Evolutionary conservation across 2,888 invertebrate species (phyloP).

Genomic region (Melikaiella ostensackeni): DNA sequence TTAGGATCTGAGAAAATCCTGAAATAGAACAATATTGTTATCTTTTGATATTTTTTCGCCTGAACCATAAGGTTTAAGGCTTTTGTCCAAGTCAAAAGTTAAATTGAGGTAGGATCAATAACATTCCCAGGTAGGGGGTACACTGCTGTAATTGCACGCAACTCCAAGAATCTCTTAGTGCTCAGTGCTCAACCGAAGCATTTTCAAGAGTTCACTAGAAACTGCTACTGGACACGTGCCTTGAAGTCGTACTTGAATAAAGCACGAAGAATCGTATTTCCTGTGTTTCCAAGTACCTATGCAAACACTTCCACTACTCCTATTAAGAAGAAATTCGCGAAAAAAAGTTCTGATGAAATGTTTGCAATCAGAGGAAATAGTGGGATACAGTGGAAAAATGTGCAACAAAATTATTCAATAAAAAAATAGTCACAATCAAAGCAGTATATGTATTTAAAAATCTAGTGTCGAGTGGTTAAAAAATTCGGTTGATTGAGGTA

Average conservation of each 20-base stretch:
- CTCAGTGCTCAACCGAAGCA: background rate
- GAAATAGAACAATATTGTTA: background rate
- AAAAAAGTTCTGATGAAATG: background rate
- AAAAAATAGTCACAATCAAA: too few relatives aligned
- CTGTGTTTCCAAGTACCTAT: background rate
- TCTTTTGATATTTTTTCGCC: background rate
- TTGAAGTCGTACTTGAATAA: slow-evolving; percentile 1
- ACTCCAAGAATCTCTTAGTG: background rate
- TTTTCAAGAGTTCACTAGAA: slow-evolving; percentile 3
- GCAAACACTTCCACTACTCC: background rate
- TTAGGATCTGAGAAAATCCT: background rate
- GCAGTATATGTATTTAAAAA: too few relatives aligned
- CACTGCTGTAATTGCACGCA: background rate
- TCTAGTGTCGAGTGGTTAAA: too few relatives aligned
- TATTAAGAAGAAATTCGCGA: background rate
- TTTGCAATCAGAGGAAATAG: too few relatives aligned
- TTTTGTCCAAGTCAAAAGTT: background rate
- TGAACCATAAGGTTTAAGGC: background rate
- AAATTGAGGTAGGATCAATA: background rate
- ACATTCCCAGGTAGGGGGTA: background rate
- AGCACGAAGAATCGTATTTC: background rate
- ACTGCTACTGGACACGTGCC: slow-evolving; percentile 1
- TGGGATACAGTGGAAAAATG: too few relatives aligned
- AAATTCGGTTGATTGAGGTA: too few relatives aligned
- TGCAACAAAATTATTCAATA: too few relatives aligned